These are phyloP conservation scores for Arbacia lixula DNA, from an alignment of 53 echinoderm and acorn worm genomes.

Conservation along the genomic window DNA sequence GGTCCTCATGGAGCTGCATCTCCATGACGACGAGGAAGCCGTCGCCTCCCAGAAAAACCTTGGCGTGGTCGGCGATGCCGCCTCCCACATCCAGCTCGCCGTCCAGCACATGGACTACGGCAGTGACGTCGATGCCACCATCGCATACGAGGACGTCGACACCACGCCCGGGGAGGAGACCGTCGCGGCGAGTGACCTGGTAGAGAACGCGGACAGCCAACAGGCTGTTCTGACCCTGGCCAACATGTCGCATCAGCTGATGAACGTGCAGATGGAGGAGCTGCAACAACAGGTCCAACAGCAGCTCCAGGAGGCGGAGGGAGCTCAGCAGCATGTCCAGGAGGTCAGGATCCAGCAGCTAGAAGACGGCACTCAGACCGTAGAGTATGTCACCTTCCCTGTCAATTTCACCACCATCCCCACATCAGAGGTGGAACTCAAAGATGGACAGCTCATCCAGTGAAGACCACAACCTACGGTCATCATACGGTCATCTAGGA, in stretches of 20 bases:
- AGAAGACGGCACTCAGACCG: constrained; percentile 44
- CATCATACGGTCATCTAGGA: neutral
- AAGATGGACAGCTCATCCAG: constrained; percentile 38
- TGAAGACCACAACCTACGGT: neutral
- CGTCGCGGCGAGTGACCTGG: constrained; percentile 24
- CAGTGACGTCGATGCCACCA: neutral
- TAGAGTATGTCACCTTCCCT: constrained; percentile 47
- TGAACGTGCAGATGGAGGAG: constrained; percentile 58
- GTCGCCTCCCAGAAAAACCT: neutral
- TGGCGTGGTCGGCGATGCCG: neutral
- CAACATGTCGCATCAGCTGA: constrained; percentile 52
- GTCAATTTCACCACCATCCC: constrained; percentile 52
- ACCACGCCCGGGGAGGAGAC: constrained; percentile 5
- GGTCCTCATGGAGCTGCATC: constrained; percentile 45
- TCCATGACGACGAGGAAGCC: constrained; percentile 8
- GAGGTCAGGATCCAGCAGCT: constrained; percentile 53
- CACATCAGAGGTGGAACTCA: constrained; percentile 36
- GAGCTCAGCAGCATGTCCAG: constrained; percentile 44
- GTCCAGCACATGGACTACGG: constrained; percentile 24
- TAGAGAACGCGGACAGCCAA: constrained; percentile 47
- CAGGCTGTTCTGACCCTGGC: constrained; percentile 51
- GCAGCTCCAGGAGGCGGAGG: constrained; percentile 37
- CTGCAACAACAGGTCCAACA: constrained; percentile 46
- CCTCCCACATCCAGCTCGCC: constrained; percentile 29
- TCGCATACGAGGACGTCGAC: too few relatives aligned